These are phyloP conservation scores for Epizoanthus illoricatus DNA, from an alignment of 92 coral and sea anemone genomes.

Conservation along the genomic window DNA sequence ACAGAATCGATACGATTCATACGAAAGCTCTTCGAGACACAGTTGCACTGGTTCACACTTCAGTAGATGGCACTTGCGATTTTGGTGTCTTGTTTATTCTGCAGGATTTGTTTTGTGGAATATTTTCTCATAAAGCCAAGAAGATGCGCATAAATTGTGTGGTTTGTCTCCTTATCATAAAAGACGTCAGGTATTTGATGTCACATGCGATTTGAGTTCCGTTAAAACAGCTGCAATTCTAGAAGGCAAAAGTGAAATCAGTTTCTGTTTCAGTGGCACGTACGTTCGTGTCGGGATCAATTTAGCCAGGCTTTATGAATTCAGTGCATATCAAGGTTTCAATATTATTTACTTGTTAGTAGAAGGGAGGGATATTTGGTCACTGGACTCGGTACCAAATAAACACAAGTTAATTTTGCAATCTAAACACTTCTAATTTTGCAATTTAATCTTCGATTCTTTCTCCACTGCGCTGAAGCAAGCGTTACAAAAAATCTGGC, in stretches of 20 bases:
- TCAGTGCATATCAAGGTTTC: neutral
- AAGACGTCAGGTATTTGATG: too few species aligned
- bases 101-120: slow-evolving; percentile 30
- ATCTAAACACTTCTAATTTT: too few species aligned
- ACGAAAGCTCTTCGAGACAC: neutral
- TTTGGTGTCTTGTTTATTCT: slow-evolving; percentile 29
- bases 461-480: too few species aligned
- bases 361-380: neutral
- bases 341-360: slow-evolving; percentile 11
- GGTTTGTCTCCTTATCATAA: neutral
- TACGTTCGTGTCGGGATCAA: too few species aligned
- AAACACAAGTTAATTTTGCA: too few species aligned
- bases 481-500: too few species aligned
- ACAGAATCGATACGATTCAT: too few species aligned
- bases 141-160: neutral
- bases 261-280: too few species aligned
- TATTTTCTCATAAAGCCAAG: slow-evolving; percentile 23
- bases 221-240: slow-evolving; percentile 4
- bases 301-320: neutral
- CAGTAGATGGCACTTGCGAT: neutral
- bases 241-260: slow-evolving; percentile 2
- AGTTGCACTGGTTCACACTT: neutral
- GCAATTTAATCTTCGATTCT: too few species aligned
- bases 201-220: neutral
- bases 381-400: neutral